Base-by-base conservation (phyloP, 2,888 invertebrate species). In the Theretra japonica region DNA sequence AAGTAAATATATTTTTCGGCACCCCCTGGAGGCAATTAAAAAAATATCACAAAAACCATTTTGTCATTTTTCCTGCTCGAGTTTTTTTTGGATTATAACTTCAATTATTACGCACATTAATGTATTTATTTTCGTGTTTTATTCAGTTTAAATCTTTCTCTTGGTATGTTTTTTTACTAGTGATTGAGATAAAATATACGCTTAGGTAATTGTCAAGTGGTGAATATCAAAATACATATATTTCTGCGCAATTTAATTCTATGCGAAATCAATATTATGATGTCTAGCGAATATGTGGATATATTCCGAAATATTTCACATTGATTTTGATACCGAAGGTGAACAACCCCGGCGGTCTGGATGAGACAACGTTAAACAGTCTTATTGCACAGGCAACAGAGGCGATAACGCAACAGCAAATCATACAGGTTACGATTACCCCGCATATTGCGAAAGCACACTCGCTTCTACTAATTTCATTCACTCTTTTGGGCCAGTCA, bases 391-490 rank as follows among this genome's bases (percentile, higher is more conserved):
- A 94, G 86, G 95, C 95, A 80, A 95, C 93, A 86, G 95, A 95
- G 88, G 94, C 94, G 86, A 93, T 95, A 86, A 92, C 92, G 69
- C 94, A 94, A 90, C 94, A 95, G 85, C 94, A 95, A 88, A 93
- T 94, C 71, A 94, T 94, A 81, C 94, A 94, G 94, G 94, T 94
- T 92, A 90, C 21, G 48, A 65, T 48, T 48, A 48, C 65, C 65
- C 23, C 11, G 65, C 48, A 65, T 65, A 65, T 41, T 65, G 65
- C 65, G 48, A 65, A 69, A 25, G 28, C 56, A 53, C 68, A 48
- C 70, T 28, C 11, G 58, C 59, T 58, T 70, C 70, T 70, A 70
- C 69, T 70, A 70, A 70, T 70, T 70, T 70, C 58, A 58, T 70
- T 70, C 57, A 69, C 56, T 69, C 57, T 57, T 68, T 69, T 65